phyloP scores from a whole-genome alignment of 2,113 vertebrate genomes.

The Columbina picui region DNA sequence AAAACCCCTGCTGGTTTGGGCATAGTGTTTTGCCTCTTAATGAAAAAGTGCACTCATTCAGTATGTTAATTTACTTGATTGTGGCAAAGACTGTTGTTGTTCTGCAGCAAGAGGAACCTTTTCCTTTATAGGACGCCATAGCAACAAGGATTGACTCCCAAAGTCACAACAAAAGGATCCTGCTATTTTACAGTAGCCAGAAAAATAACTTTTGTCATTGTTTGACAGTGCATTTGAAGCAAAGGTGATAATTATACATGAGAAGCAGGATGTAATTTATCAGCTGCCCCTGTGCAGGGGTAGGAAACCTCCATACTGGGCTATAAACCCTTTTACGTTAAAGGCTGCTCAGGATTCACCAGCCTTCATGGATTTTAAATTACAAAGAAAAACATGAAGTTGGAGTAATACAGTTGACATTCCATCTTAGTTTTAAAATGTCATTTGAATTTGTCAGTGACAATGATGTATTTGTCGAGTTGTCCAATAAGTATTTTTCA shows the following conservation, averaged over 20 bases:
- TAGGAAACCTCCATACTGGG: not conserved
- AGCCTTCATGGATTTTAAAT: not conserved
- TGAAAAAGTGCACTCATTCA: not conserved
- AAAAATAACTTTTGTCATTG: not conserved
- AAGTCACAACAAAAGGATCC: not conserved
- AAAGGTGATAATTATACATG: not conserved
- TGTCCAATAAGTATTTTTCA: not conserved
- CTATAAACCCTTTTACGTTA: not conserved
- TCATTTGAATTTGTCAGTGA: not conserved
- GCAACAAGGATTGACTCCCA: slow-evolving; percentile 35
- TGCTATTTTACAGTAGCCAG: not conserved
- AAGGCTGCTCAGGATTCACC: not conserved
- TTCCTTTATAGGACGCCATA: slow-evolving; percentile 5
- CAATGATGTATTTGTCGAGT: not conserved
- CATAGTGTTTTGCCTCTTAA: not conserved
- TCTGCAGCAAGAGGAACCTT: not conserved
- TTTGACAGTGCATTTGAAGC: not conserved
- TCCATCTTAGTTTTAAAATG: not conserved
- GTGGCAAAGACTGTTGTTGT: not conserved
- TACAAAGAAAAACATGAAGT: not conserved
- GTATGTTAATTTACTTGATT: not conserved
- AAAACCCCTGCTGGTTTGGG: not conserved
- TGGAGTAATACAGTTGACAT: not conserved
- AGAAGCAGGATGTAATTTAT: not conserved
- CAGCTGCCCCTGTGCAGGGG: not conserved